These are phyloP conservation scores for Nephrotoma appendiculata DNA, from an alignment of 2,888 invertebrate genomes.

Conservation along the genomic window DNA sequence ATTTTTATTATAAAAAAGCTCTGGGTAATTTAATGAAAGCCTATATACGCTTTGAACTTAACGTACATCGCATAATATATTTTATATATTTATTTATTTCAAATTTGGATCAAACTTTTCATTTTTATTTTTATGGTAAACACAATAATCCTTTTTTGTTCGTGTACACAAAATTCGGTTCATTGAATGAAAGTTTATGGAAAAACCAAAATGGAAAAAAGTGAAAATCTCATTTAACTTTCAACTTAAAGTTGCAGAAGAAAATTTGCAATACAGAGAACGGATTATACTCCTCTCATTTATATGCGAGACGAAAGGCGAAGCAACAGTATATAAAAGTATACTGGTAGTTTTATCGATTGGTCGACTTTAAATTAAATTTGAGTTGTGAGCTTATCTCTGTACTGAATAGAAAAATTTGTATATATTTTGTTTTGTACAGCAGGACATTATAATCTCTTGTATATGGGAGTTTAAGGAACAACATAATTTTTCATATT, in stretches of 20 bases:
- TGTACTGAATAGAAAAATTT: not conserved
- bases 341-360: not conserved
- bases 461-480: not conserved
- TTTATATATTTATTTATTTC: not conserved
- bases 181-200: not conserved
- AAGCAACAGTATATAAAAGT: not conserved
- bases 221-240: not conserved
- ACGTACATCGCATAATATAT: not conserved
- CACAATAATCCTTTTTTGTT: not conserved
- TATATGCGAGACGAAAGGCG: not conserved
- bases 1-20: not conserved
- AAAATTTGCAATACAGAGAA: not conserved
- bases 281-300: not conserved
- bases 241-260: not conserved
- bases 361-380: not conserved
- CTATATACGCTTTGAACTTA: not conserved
- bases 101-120: not conserved
- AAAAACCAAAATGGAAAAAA: not conserved
- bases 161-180: not conserved
- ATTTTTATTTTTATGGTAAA: not conserved
- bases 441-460: not conserved
- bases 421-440: not conserved
- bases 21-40: not conserved
- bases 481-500: not conserved
- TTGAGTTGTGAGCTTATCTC: not conserved